Conservation (phyloP, 2,888 invertebrate species). For the Ceraclea dissimilis region DNA sequence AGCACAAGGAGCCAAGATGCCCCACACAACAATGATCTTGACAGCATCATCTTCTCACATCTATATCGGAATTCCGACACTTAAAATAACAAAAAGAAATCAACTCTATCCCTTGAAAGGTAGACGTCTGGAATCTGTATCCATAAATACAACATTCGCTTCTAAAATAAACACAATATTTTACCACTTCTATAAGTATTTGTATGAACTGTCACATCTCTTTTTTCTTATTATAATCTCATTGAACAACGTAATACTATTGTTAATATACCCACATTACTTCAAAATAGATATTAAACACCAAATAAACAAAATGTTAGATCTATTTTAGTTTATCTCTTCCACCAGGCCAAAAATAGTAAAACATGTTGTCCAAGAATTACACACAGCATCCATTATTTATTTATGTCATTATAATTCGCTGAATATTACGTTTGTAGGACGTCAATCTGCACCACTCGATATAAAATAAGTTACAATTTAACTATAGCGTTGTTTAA, state of each 20-base stretch:
- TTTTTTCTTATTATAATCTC: neutral
- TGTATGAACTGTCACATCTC: conserved; percentile 18
- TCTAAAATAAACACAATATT: conserved; percentile 20
- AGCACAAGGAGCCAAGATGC: neutral
- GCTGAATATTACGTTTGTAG: neutral
- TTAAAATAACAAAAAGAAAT: neutral
- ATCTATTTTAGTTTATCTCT: neutral
- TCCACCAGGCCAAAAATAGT: conserved; percentile 17
- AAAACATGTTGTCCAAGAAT: conserved; percentile 22
- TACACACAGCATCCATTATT: conserved; percentile 11
- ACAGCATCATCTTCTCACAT: neutral
- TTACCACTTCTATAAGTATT: conserved; percentile 13
- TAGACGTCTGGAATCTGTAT: neutral
- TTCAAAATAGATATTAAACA: neutral
- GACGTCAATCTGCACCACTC: too few relatives aligned
- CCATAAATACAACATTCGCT: conserved; percentile 1
- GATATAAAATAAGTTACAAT: too few relatives aligned
- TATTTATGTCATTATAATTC: conserved; percentile 20
- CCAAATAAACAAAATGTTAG: neutral
- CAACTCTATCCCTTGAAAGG: neutral
- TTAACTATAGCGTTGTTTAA: too few relatives aligned
- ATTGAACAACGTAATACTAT: neutral
- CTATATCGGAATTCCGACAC: neutral
- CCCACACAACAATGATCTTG: neutral
- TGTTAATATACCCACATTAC: neutral